Conservation (phyloP, 2,888 invertebrate species). For the Clistopyga incitator region DNA sequence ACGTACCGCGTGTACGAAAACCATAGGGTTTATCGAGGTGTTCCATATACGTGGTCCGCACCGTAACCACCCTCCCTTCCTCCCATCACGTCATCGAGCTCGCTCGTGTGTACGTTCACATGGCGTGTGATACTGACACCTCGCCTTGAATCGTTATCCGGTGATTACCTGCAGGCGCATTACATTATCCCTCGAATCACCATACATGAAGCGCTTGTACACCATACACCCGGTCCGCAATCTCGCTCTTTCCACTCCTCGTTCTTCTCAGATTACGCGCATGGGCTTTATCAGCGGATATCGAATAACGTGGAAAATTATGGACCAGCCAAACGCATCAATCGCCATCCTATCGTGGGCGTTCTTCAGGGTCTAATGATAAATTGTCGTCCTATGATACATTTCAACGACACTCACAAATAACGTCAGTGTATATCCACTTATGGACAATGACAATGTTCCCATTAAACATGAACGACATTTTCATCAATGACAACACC, state of each 20-base stretch:
- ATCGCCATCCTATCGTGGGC: background rate
- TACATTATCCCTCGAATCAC: conserved; percentile 63
- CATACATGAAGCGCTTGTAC: conserved; percentile 44
- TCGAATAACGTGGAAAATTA: conserved; percentile 59
- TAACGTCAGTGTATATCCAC: too few relatives aligned
- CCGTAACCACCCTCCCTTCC: conserved; percentile 5
- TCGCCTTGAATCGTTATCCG: conserved; percentile 64
- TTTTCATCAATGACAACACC: too few relatives aligned
- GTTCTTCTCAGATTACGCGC: conserved; percentile 31
- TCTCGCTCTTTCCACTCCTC: conserved; percentile 20
- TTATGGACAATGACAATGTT: too few relatives aligned
- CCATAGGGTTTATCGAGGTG: conserved; percentile 36
- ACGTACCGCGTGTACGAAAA: conserved; percentile 24
- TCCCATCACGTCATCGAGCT: conserved; percentile 14
- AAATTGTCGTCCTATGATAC: background rate
- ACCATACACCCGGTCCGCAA: background rate
- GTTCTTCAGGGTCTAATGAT: background rate
- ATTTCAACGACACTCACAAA: background rate
- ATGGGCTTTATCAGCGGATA: conserved; percentile 50
- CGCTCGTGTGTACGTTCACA: conserved; percentile 21
- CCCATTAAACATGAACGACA: too few relatives aligned
- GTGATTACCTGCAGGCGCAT: conserved; percentile 60
- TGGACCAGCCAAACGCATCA: conserved; percentile 18
- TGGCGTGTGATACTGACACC: conserved; percentile 61
- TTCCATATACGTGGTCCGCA: background rate